Percentiles rank a stretch among this genome's conserved stretches.
Evolutionary conservation across 1,140 invertebrate species (phyloP).

Genomic region (Diplogasteroides magnus): DNA sequence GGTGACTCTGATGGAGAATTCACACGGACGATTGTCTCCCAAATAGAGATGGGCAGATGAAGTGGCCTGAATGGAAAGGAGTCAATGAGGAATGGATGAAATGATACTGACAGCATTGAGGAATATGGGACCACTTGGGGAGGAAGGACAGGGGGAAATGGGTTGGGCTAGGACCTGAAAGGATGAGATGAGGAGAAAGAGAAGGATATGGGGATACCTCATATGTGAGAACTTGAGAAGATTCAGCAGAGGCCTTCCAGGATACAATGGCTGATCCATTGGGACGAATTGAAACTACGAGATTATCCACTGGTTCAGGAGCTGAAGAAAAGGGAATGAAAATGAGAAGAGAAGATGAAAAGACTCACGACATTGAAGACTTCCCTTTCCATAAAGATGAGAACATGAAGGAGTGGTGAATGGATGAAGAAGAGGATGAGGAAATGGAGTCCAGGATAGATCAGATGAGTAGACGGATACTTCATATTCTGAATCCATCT

Average conservation of each 20-base stretch:
- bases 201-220: too few relatives aligned
- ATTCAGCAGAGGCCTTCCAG: conserved; percentile 25
- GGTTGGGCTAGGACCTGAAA: too few relatives aligned
- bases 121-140: neutral
- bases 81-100: too few relatives aligned
- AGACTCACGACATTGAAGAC: conserved; percentile 23
- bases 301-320: conserved; percentile 24
- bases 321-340: conserved; percentile 12
- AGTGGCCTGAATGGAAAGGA: conserved; percentile 12
- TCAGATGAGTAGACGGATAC: neutral
- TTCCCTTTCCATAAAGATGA: conserved; percentile 24
- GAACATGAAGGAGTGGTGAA: conserved; percentile 14
- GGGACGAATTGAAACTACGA: conserved; percentile 16
- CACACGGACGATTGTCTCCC: conserved; percentile 6
- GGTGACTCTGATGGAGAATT: neutral
- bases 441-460: neutral
- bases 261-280: conserved; percentile 22
- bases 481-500: conserved; percentile 22
- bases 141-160: neutral
- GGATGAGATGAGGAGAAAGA: too few relatives aligned
- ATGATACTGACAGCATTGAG: too few relatives aligned
- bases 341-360: neutral
- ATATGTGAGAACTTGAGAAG: conserved; percentile 20
- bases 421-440: neutral
- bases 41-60: conserved; percentile 3